Base-by-base conservation (phyloP, 2,888 invertebrate species). In the Dasysyrphus albostriatus region DNA sequence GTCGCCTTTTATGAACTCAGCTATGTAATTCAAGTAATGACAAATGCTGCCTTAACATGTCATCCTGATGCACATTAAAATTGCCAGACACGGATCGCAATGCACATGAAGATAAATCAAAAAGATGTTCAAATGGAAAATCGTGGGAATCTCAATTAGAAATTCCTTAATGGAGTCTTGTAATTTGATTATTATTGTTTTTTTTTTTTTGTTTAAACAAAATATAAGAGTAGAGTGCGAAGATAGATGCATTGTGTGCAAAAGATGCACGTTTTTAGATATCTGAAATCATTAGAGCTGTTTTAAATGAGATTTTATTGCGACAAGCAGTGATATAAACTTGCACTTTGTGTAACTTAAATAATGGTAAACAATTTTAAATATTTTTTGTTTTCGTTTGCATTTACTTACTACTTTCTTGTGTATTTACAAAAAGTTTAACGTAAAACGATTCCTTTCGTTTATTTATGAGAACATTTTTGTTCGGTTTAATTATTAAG, bases 71-170 rank as follows among this genome's bases (percentile, higher is more conserved):
- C n/a, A 65, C n/a, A 65, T 37, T 63, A 37, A 70, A 6, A 56
- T n/a, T 56, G 29, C 32, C 42, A 56, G 16, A 44, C 58, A 58
- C 19, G 42, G 44, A 32, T 58, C 14, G 14, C 16, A 32, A 34
- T 7, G 44, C 32, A 58, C 44, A 14, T 34, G 63, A 63, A 32
- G 12, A 29, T 69, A 58, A 34, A 49, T 47, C 14, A 34, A 49
- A 67, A 49, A n/a, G 19, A 63, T 47, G 56, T 63, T 19, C 49
- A 44, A 47, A 47, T 76, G 61, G 47, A 19, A 67, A 84, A 84
- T 84, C 83, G 75, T 84, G 83, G 80, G 69, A 79, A 70, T 19
- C 29, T 24, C 29, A 56, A 75, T 76, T 82, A 70, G 63, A 44
- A 76, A 63, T 82, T 44, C 54, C 59, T 47, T 74, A 73, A 80